Evolutionary conservation across 23 tunicate species (phyloP), one percentile per base, ranked within the genome.

Genomic region (Clavelina lepadiformis): DNA sequence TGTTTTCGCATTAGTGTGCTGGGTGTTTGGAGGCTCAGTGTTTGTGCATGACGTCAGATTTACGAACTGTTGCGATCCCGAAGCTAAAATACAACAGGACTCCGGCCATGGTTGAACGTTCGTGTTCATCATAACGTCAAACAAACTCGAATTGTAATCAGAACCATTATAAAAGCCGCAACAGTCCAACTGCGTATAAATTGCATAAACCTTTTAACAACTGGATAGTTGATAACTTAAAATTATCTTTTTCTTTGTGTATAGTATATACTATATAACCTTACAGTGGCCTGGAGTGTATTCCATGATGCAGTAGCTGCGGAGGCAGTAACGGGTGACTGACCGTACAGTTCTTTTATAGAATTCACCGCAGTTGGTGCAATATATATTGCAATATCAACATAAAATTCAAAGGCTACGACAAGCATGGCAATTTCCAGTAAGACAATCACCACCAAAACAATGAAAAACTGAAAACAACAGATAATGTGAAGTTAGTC

Each of bases 111-210:
- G 35, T 28, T 58, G 64, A 5, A 13, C 6, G 64, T 58, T 58
- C 6, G 32, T 11, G 21, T 58, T n/a, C n/a, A n/a, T 58, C 30
- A 58, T 58, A 18, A 18, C 5, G 35, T 58, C 64, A 58, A 58
- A 58, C 8, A 23, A 13, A 58, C 64, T 58, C 3, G 38, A 36
- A 23, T 7, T 5, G 35, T 58, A 58, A 58, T 58, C 64, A 36
- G 64, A 30, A 25, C 64, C 64, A 58, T 58, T 58, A 11, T 4
- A 13, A n/a, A 30, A 58, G 13, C 64, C 64, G 35, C 64, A 58
- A n/a, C 64, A 58, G n/a, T 58, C 35, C 8, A 58, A 53, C n/a
- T n/a, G n/a, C n/a, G n/a, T n/a, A n/a, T n/a, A n/a, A n/a, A n/a
- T n/a, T n/a, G n/a, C n/a, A n/a, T n/a, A n/a, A n/a, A n/a, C n/a